These are phyloP conservation scores for Zaprionus camerounensis DNA, from an alignment of 1,140 invertebrate species.

Conservation along the genomic window DNA sequence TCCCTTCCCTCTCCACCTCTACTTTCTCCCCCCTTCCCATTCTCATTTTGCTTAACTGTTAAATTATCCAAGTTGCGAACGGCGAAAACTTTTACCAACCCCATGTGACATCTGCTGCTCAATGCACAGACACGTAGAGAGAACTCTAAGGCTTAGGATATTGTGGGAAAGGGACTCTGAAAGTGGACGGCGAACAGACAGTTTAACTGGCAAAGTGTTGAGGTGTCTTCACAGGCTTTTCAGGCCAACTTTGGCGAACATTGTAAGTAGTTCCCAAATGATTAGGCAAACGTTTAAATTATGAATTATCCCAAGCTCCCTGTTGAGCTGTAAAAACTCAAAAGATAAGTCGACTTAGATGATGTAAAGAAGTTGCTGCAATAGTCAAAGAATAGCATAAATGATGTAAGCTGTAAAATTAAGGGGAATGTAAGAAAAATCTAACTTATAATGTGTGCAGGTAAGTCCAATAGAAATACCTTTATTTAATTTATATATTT, in stretches of 20 bases:
- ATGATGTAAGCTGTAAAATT: background rate
- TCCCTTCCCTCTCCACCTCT: background rate
- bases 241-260: conserved; percentile 18
- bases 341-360: conserved; percentile 8
- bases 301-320: conserved; percentile 68
- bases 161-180: background rate
- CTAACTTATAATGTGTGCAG: background rate
- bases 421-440: background rate
- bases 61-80: conserved; percentile 73
- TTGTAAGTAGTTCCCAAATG: conserved; percentile 65
- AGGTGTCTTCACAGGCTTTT: conserved; percentile 35
- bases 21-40: background rate
- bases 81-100: conserved; percentile 60
- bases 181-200: conserved; percentile 41
- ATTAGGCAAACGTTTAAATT: conserved; percentile 76
- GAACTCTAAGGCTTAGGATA: background rate
- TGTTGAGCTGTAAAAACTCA: conserved; percentile 56
- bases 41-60: conserved; percentile 44
- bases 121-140: conserved; percentile 75
- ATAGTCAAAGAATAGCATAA: background rate
- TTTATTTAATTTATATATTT: too few relatives aligned
- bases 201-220: conserved; percentile 72
- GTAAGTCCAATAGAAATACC: background rate
- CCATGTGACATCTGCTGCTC: conserved; percentile 71
- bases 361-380: background rate